phyloP scores from a whole-genome alignment of 2,797 vertebrate species.

The Gadopsis bispinosus region DNA sequence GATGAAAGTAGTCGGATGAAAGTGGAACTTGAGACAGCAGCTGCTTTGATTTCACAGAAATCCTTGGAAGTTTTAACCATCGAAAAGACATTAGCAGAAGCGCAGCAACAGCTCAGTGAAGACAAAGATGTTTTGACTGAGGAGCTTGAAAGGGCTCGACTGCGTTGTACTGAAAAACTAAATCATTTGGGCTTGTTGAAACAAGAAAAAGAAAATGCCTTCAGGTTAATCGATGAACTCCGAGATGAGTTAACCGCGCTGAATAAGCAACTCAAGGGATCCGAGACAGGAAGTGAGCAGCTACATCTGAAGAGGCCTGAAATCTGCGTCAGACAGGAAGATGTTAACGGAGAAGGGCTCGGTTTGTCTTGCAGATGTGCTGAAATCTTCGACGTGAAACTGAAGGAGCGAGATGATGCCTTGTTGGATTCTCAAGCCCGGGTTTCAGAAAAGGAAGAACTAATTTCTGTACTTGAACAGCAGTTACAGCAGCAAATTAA shows the following conservation, averaged over 20 bases:
- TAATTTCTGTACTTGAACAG: slow-evolving; percentile 73
- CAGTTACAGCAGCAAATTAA: slow-evolving; percentile 79
- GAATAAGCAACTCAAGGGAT: slow-evolving; percentile 67
- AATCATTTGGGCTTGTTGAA: slow-evolving; percentile 73
- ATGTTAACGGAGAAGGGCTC: slow-evolving; percentile 30
- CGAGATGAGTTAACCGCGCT: slow-evolving; percentile 67
- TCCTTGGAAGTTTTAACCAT: slow-evolving; percentile 72
- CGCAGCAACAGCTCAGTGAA: slow-evolving; percentile 69
- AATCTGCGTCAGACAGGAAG: slow-evolving; percentile 20
- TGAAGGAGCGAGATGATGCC: slow-evolving; percentile 53
- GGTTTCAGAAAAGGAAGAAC: slow-evolving; percentile 73
- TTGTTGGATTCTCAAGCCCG: slow-evolving; percentile 50
- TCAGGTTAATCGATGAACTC: slow-evolving; percentile 67
- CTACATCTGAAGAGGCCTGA: slow-evolving; percentile 52
- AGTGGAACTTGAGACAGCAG: slow-evolving; percentile 68
- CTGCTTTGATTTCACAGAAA: slow-evolving; percentile 73
- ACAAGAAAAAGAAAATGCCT: slow-evolving; percentile 78
- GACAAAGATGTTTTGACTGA: slow-evolving; percentile 49
- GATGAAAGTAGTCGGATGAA: slow-evolving; percentile 72
- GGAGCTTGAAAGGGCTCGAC: slow-evolving; percentile 59
- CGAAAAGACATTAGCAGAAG: slow-evolving; percentile 53
- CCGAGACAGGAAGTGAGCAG: slow-evolving; percentile 70
- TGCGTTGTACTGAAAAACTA: slow-evolving; percentile 58
- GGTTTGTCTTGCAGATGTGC: slow-evolving; percentile 41
- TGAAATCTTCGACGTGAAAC: slow-evolving; percentile 51